Evolutionary conservation across 1,140 invertebrate genomes (phyloP), one percentile per base, ranked within the genome.

Genomic region (Bombyx mandarina): DNA sequence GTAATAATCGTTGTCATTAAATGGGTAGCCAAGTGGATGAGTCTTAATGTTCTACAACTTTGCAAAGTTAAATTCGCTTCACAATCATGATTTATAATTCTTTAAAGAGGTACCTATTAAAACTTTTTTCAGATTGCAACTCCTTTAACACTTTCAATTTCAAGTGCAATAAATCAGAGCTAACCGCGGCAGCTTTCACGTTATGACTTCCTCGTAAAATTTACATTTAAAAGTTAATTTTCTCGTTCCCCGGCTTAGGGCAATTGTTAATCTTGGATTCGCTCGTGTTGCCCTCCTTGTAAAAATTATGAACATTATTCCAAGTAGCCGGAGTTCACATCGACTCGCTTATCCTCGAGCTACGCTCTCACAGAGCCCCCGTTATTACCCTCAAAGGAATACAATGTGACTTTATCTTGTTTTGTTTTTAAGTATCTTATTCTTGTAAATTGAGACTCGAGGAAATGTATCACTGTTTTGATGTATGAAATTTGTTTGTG

Each of bases 171-270:
- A 85, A 86, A 86, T 86, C 81, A 84, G 71, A 71, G 73, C 73
- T 77, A 79, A 83, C 83, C 79, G 79, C 75, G 79, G 75, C 80
- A 80, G 79, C 79, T 82, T 84, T 82, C 74, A 77, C 77, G 76
- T 86, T 86, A 86, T 83, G 81, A 86, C 75, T 86, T 79, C 76
- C 79, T 81, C 80, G 78, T 85, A 86, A 86, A 83, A 83, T 85
- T 86, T 85, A 86, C 80, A 82, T 83, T 83, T 83, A 79, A 85
- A 83, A 83, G 75, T 85, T 79, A 85, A 85, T 85, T 79, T 82
- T 82, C 80, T 78, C 73, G 61, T 69, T 74, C 65, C 69, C 65
- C 64, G 65, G 68, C 73, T 76, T 70, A 79, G 71, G 71, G 73
- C 75, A 77, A 77, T 82, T 85, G 78, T 85, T 85, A 85, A 85